phyloP scores from a whole-genome alignment of 2,888 invertebrate genomes.

The Panzeria rudis region DNA sequence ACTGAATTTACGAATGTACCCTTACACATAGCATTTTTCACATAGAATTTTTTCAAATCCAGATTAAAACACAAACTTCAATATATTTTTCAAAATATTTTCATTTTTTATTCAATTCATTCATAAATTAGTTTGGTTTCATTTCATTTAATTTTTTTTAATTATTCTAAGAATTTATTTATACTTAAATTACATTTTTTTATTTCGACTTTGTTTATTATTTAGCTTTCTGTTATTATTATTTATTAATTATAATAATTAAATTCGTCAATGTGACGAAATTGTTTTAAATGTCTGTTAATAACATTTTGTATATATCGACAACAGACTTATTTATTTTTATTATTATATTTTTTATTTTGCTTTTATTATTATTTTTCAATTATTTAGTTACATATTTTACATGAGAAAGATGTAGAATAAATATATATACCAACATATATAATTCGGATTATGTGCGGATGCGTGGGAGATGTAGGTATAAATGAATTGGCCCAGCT shows the following conservation, averaged over 20 bases:
- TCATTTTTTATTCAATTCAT: slow-evolving; percentile 68
- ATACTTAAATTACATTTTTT: slow-evolving; percentile 63
- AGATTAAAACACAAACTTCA: slow-evolving; percentile 1
- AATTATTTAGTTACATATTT: slow-evolving; percentile 37
- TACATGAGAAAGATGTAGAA: slow-evolving; percentile 43
- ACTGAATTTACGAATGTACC: too few species aligned
- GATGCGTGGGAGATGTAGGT: background rate
- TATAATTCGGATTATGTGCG: background rate
- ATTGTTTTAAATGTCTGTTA: slow-evolving; percentile 81
- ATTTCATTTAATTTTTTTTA: slow-evolving; percentile 59
- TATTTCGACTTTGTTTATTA: slow-evolving; percentile 49
- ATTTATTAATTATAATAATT: slow-evolving; percentile 78
- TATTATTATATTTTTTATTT: slow-evolving; percentile 31
- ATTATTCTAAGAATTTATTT: slow-evolving; percentile 71
- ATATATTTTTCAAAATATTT: slow-evolving; percentile 72
- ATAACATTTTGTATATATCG: slow-evolving; percentile 80
- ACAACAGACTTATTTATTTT: slow-evolving; percentile 81
- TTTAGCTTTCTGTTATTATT: slow-evolving; percentile 57
- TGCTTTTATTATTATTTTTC: slow-evolving; percentile 49
- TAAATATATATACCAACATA: background rate
- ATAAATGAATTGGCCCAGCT: background rate
- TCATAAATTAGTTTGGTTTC: slow-evolving; percentile 69
- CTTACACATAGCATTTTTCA: too few species aligned
- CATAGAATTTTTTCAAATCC: background rate
- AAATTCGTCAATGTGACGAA: slow-evolving; percentile 84